Conservation (phyloP, 1,140 invertebrate genomes). For the Subanguina moxae region DNA sequence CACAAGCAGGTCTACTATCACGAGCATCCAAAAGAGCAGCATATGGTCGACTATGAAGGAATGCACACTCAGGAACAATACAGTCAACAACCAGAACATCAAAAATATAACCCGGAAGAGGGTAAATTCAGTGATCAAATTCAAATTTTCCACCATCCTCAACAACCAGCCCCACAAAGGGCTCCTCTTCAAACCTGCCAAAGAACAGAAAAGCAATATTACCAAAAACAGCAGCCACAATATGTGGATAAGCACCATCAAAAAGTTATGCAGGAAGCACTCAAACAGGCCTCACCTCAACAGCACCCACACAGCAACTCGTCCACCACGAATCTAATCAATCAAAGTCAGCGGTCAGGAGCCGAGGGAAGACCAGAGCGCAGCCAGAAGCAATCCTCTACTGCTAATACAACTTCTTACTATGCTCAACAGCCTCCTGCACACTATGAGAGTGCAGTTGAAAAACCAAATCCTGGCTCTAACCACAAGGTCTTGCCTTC, state of each 20-base stretch:
- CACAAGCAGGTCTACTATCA: no score
- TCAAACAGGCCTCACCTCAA: not conserved
- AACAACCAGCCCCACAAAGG: no score
- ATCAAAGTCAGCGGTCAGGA: not conserved
- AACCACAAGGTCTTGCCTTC: not conserved
- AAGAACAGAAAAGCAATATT: no score
- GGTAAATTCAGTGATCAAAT: no score
- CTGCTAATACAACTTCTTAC: no score
- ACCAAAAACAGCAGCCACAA: constrained; percentile 3
- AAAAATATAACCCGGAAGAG: no score
- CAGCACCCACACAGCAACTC: not conserved
- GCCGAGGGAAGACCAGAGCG: not conserved
- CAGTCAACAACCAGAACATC: not conserved
- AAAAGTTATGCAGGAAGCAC: not conserved
- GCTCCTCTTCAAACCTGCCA: no score
- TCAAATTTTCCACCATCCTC: no score
- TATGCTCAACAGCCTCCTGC: constrained; percentile 1
- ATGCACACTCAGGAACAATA: constrained; percentile 10
- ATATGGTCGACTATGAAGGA: not conserved
- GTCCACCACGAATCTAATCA: not conserved
- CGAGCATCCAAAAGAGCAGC: constrained; percentile 2
- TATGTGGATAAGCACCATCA: not conserved
- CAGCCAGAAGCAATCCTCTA: no score
- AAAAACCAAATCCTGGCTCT: not conserved
- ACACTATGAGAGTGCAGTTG: not conserved